These are phyloP conservation scores for Sander lucioperca DNA, from an alignment of 2,113 vertebrate species.

Conservation along the genomic window DNA sequence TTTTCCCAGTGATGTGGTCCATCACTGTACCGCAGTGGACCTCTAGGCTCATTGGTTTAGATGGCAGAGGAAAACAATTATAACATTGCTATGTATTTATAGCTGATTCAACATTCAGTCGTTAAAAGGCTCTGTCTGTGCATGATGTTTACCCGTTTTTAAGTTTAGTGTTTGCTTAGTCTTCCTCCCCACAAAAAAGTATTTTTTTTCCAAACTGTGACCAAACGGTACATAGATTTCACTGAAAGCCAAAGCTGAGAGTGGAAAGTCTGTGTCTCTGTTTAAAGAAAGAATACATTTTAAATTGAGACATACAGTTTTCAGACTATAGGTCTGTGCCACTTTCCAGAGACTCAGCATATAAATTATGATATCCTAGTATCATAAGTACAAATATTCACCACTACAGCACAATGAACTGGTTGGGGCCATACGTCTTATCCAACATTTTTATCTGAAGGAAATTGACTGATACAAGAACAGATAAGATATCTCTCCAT, in stretches of 20 bases:
- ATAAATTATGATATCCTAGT: background rate
- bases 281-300: conserved; percentile 55
- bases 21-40: conserved; percentile 73
- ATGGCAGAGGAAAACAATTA: conserved; percentile 82
- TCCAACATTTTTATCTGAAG: conserved; percentile 1
- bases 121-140: conserved; percentile 75
- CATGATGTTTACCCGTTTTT: conserved; percentile 71
- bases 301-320: conserved; percentile 40
- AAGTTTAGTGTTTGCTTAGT: conserved; percentile 73
- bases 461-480: conserved; percentile 13
- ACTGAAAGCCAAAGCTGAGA: conserved; percentile 50
- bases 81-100: conserved; percentile 77
- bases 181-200: conserved; percentile 64
- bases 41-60: conserved; percentile 74
- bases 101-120: conserved; percentile 79
- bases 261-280: conserved; percentile 68
- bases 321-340: conserved; percentile 26
- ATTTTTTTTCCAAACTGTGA: conserved; percentile 55
- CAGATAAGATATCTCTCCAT: conserved; percentile 22
- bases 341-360: conserved; percentile 7
- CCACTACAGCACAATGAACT: background rate
- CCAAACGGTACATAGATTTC: conserved; percentile 55
- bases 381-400: background rate
- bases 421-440: background rate
- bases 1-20: conserved; percentile 81